A percentile compares a stretch with the other conserved stretches of the same genome.
These are phyloP conservation scores for Phrynocephalus versicolor DNA, from an alignment of 2,113 vertebrate genomes.

Conservation along the genomic window DNA sequence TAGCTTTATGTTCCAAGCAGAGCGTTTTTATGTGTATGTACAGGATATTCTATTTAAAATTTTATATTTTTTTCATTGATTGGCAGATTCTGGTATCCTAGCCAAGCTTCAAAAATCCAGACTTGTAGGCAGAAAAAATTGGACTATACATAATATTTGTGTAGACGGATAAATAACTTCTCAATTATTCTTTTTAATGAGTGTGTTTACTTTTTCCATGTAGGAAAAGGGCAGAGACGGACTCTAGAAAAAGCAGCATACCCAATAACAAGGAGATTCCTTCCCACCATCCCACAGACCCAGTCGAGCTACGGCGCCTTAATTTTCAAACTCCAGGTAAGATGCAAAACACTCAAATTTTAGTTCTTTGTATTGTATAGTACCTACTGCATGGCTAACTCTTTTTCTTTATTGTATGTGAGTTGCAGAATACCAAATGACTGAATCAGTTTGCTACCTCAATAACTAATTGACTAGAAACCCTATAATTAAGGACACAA, in stretches of 20 bases:
- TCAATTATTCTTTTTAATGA: not conserved
- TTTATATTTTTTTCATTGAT: not conserved
- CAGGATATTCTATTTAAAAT: not conserved
- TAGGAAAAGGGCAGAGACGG: constrained; percentile 96
- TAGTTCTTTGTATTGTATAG: not conserved
- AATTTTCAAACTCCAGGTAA: constrained; percentile 98
- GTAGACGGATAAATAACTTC: constrained; percentile 15
- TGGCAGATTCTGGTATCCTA: not conserved
- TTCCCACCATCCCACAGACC: constrained; percentile 94
- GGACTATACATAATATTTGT: not conserved
- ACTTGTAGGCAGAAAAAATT: not conserved
- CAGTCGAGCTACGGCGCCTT: constrained; percentile 94
- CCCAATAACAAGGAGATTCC: constrained; percentile 96
- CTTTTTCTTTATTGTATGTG: not conserved
- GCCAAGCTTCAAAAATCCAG: not conserved
- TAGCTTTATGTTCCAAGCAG: not conserved
- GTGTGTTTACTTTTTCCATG: constrained; percentile 29
- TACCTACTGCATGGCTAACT: not conserved
- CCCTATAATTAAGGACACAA: no score
- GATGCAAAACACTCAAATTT: constrained; percentile 29
- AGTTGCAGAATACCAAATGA: not conserved
- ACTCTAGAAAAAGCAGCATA: constrained; percentile 95
- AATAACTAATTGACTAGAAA: not conserved
- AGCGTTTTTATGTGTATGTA: not conserved
- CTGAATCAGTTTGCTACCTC: not conserved